Evolutionary conservation across 1,140 invertebrate genomes (phyloP), one percentile per base, ranked within the genome.

Genomic region (Trichogramma pretiosum): DNA sequence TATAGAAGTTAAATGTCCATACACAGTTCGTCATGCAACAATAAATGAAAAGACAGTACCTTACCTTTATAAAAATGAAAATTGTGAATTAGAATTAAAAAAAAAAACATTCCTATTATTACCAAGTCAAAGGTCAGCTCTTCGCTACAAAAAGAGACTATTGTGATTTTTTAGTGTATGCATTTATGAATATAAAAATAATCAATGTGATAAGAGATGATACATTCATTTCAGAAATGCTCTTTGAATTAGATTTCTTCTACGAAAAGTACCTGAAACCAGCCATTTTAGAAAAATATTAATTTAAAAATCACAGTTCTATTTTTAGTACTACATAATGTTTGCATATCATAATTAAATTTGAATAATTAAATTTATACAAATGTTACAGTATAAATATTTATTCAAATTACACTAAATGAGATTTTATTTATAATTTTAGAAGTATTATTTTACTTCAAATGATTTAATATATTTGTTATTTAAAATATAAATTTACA

Each of bases 1-100:
- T 16, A n/a, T 58, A 3, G 54, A 56, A 52, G 45, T 58, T 1
- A 56, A 58, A 44, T 54, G 48, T 38, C 56, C 47, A 11, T 50
- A 32, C 48, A 23, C 24, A 4, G 41, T 26, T 10, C 22, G 23
- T 24, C 26, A 53, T 18, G 1, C 33, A 28, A 5, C 1, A 33
- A 45, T 53, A 17, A 32, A 24, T 14, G 4, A 22, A 33, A 33
- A 34, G 24, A 18, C 34, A 5, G 34, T 50, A 10, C n/a, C 34
- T 32, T 54, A 42, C n/a, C 24, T 50, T 11, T 46, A 35, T 35
- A 21, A 18, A 21, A 9, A 40, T 18, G 38, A 47, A 2, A 38
- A 36, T 18, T 13, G 2, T 2, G 5, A 8, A 8, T 46, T 45
- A 18, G 23, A 21, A 23, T 22, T 49, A 1, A n/a, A 44, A 35